Conservation (phyloP, 2,888 invertebrate genomes). For the Spodoptera exigua region DNA sequence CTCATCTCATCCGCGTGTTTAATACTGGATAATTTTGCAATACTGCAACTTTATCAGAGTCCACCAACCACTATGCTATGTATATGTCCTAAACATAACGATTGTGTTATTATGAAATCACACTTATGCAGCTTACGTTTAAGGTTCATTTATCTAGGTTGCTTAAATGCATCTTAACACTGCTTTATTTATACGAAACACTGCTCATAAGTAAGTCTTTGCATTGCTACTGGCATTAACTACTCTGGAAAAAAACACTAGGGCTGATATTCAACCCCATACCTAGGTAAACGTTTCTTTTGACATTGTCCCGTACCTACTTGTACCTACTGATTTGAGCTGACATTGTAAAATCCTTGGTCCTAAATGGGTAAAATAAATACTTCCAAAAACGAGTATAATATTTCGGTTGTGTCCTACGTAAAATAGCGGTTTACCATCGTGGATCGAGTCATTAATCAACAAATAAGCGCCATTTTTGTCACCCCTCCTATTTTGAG, state of each 20-base stretch:
- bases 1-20: no score
- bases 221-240: constrained; percentile 17
- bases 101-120: constrained; percentile 14
- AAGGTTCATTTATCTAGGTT: constrained; percentile 12
- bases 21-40: no score
- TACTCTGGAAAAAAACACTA: constrained; percentile 8
- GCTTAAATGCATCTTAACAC: constrained; percentile 8
- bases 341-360: constrained; percentile 2
- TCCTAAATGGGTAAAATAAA: no score
- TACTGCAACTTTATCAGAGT: no score
- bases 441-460: not conserved
- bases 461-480: constrained; percentile 2
- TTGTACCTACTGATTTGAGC: not conserved
- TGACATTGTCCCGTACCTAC: constrained; percentile 5
- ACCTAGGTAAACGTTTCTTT: constrained; percentile 10
- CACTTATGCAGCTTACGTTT: constrained; percentile 20
- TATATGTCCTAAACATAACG: constrained; percentile 3
- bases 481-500: not conserved
- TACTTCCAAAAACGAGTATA: no score
- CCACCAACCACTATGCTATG: no score
- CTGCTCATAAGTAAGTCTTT: constrained; percentile 9
- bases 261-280: constrained; percentile 12
- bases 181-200: constrained; percentile 15
- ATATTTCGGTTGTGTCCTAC: no score
- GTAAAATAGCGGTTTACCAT: no score